These are phyloP conservation scores for Erpobdella octoculata DNA, from an alignment of 2,888 invertebrate species.

Conservation along the genomic window DNA sequence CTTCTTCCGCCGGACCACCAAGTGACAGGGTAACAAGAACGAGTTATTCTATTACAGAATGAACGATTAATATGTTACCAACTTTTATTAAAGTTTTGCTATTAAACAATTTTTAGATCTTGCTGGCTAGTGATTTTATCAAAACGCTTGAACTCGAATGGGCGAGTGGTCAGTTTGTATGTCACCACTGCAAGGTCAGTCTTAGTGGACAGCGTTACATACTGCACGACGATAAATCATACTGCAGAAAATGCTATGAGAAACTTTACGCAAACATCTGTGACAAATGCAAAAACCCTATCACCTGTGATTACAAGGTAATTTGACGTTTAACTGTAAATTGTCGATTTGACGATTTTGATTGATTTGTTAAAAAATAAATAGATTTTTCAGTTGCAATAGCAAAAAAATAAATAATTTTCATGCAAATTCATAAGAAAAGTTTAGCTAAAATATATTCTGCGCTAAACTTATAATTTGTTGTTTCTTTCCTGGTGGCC, in stretches of 20 bases:
- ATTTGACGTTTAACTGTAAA: not conserved
- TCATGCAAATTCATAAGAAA: no score
- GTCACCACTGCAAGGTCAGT: constrained; percentile 27
- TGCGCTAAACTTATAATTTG: no score
- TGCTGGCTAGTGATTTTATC: constrained; percentile 28
- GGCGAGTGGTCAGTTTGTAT: constrained; percentile 32
- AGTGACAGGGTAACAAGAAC: constrained; percentile 5
- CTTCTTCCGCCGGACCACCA: constrained; percentile 14
- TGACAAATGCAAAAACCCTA: constrained; percentile 29
- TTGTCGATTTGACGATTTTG: no score
- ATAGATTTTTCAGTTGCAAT: no score
- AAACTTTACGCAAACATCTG: constrained; percentile 31
- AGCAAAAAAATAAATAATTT: no score
- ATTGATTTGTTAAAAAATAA: no score
- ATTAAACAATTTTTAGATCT: constrained; percentile 4
- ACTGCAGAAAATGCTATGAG: constrained; percentile 32
- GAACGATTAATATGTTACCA: not conserved
- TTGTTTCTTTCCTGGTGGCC: no score
- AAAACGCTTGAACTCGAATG: constrained; percentile 29
- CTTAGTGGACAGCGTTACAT: constrained; percentile 32
- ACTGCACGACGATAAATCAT: constrained; percentile 31
- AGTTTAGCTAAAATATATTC: no score
- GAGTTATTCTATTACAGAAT: not conserved
- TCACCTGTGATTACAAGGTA: constrained; percentile 33
- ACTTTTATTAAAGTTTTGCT: not conserved